A percentile compares a stretch with the other conserved stretches of the same genome.
Evolutionary conservation across 1,140 invertebrate genomes (phyloP).

Genomic region (Lasioglossum albipes): DNA sequence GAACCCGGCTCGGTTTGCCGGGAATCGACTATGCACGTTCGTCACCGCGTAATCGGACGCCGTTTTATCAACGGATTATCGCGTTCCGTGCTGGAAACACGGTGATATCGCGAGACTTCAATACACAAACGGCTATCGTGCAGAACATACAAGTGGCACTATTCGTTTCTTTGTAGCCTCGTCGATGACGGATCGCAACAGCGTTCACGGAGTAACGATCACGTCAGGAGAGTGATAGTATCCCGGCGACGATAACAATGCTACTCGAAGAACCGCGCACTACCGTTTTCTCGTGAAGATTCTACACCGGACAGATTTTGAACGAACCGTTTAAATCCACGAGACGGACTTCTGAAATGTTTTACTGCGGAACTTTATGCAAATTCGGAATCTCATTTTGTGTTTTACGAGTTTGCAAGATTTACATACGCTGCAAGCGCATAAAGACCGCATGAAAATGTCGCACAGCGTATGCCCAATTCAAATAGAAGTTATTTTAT

Average conservation of each 20-base stretch:
- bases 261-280: neutral
- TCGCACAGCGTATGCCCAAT: too few relatives aligned
- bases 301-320: too few relatives aligned
- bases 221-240: neutral
- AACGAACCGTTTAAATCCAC: too few relatives aligned
- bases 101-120: neutral
- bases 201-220: neutral
- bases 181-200: neutral
- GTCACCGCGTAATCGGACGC: conserved; percentile 10
- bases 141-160: neutral
- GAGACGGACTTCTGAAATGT: too few relatives aligned
- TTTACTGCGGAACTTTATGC: too few relatives aligned
- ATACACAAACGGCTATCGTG: neutral
- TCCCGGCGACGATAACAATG: neutral
- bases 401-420: too few relatives aligned
- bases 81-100: conserved; percentile 3
- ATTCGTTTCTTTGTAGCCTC: neutral
- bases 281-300: neutral
- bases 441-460: too few relatives aligned
- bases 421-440: too few relatives aligned
- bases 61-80: conserved; percentile 38
- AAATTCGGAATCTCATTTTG: too few relatives aligned
- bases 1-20: neutral
- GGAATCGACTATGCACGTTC: neutral
- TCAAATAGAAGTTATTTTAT: too few relatives aligned